These are phyloP conservation scores for Andrena marginata DNA, from an alignment of 2,888 invertebrate genomes.

Conservation along the genomic window DNA sequence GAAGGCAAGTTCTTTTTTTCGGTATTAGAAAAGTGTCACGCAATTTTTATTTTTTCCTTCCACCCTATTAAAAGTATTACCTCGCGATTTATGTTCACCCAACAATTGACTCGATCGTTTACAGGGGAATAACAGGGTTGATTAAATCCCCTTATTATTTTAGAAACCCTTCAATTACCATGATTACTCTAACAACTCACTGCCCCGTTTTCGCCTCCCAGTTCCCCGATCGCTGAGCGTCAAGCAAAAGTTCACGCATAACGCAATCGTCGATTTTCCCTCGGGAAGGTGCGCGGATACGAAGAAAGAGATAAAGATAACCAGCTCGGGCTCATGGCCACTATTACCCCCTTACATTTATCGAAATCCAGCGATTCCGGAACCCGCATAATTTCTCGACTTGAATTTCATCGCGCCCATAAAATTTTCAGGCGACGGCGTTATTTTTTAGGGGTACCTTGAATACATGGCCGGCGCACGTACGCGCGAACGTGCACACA, in stretches of 20 bases:
- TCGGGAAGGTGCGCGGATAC: neutral
- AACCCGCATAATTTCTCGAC: constrained; percentile 54
- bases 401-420: constrained; percentile 56
- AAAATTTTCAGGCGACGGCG: constrained; percentile 52
- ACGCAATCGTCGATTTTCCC: neutral
- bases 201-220: too few species aligned
- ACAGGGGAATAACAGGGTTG: neutral
- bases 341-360: constrained; percentile 26
- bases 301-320: neutral
- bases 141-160: neutral
- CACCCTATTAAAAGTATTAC: neutral
- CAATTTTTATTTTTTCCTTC: too few species aligned
- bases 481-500: neutral
- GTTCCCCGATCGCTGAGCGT: neutral
- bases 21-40: too few species aligned
- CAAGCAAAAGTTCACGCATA: neutral
- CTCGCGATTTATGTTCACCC: constrained; percentile 7
- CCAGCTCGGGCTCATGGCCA: neutral
- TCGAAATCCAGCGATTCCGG: constrained; percentile 34
- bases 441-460: constrained; percentile 47
- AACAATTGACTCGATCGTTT: constrained; percentile 7
- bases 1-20: too few species aligned
- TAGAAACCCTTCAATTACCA: too few species aligned
- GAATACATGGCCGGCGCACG: neutral
- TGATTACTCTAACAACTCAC: too few species aligned